Evolutionary conservation across 2,888 invertebrate genomes (phyloP).

Genomic region (Epistrophe eligans): DNA sequence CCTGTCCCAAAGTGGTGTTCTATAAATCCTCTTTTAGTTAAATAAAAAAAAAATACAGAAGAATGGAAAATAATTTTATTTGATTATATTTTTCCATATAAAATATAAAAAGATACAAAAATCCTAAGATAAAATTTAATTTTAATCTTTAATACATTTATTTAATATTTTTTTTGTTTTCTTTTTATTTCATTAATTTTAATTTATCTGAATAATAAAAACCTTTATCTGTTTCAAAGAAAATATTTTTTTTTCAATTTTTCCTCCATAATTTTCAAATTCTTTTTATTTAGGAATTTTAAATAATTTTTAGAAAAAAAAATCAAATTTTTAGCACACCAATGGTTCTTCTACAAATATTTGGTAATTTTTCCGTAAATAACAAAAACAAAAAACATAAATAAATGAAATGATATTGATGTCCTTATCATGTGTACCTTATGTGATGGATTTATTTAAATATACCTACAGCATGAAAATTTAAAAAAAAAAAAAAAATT

Average conservation of each 20-base stretch:
- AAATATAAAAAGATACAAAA: no score
- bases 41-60: no score
- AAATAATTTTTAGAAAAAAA: neutral
- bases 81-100: no score
- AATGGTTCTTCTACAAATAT: neutral
- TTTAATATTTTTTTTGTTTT: neutral
- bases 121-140: no score
- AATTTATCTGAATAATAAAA: neutral
- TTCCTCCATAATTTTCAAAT: neutral
- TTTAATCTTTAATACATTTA: no score
- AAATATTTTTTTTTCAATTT: neutral
- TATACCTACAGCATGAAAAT: constrained; percentile 9
- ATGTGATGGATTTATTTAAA: constrained; percentile 12
- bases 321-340: neutral
- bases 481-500: neutral
- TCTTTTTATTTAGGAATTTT: neutral
- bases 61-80: no score
- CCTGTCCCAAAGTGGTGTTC: no score
- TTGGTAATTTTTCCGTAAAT: neutral
- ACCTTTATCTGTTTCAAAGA: neutral
- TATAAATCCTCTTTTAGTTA: no score
- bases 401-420: neutral
- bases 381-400: neutral
- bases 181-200: neutral
- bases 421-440: neutral